Conservation (phyloP, 2,113 vertebrate species). For the Nothobranchius kuhntae region DNA sequence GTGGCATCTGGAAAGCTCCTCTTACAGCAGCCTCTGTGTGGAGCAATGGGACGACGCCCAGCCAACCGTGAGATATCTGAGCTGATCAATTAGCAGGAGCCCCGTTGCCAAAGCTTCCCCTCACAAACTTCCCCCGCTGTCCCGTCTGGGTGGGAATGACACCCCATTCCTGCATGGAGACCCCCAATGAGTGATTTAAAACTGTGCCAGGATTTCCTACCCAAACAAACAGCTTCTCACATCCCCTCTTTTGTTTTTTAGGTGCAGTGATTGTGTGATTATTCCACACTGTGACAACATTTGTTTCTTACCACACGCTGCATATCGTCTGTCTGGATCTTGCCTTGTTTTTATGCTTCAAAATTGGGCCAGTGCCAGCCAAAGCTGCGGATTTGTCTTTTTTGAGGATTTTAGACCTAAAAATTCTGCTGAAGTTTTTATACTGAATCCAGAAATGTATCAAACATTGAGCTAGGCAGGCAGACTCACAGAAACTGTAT, state of each 20-base stretch:
- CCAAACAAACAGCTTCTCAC: conserved; percentile 2
- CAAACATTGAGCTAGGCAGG: too few species aligned
- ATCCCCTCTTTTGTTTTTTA: conserved; percentile 6
- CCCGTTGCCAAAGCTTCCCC: conserved; percentile 69
- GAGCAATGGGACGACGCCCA: conserved; percentile 68
- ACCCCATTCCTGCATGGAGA: conserved; percentile 19
- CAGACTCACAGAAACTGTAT: too few species aligned
- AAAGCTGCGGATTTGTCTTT: background rate
- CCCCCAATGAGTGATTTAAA: conserved; percentile 30
- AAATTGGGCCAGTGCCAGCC: background rate
- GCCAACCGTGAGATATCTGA: conserved; percentile 81
- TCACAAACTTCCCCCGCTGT: conserved; percentile 24
- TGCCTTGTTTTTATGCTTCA: conserved; percentile 6
- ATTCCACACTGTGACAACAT: conserved; percentile 49
- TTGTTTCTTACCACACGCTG: conserved; percentile 42
- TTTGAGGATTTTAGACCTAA: background rate
- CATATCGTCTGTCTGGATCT: conserved; percentile 16
- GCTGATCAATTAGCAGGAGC: conserved; percentile 84
- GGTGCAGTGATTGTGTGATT: conserved; percentile 23
- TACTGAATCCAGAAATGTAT: too few species aligned
- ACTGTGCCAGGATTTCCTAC: conserved; percentile 25
- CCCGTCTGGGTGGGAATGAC: conserved; percentile 30
- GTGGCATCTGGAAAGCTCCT: conserved; percentile 79
- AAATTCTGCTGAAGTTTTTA: too few species aligned
- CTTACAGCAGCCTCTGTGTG: conserved; percentile 62